phyloP scores from a whole-genome alignment of 2,113 vertebrate genomes.

The Loxodonta africana region DNA sequence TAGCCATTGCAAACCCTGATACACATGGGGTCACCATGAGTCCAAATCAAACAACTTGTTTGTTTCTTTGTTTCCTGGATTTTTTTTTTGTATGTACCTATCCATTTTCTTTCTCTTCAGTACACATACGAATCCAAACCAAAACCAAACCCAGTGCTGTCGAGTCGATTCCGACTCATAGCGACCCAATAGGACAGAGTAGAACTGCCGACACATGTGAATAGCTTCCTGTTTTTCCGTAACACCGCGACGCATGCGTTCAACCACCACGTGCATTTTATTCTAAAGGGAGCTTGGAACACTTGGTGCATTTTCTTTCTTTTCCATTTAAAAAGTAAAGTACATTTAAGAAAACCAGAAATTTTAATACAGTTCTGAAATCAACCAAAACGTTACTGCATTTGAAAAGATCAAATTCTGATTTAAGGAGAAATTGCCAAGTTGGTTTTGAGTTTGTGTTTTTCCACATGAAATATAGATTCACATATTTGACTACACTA shows the following conservation, averaged over 20 bases:
- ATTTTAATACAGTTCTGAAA: conserved; percentile 13
- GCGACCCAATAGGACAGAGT: too few species aligned
- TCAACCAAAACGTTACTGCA: conserved; percentile 25
- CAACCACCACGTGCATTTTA: neutral
- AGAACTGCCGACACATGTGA: neutral
- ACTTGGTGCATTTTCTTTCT: conserved; percentile 10
- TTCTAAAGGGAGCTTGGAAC: neutral
- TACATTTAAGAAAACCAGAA: conserved; percentile 41
- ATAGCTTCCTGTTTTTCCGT: neutral
- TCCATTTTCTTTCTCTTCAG: neutral
- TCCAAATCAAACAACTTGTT: neutral
- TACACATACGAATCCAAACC: neutral
- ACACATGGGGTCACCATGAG: neutral
- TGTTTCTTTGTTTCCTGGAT: neutral
- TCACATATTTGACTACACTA: neutral
- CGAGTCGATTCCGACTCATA: too few species aligned
- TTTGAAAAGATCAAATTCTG: conserved; percentile 52
- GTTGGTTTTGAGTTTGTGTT: conserved; percentile 55
- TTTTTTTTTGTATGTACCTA: neutral
- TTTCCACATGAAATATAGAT: neutral
- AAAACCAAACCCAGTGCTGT: too few species aligned
- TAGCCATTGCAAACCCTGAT: neutral
- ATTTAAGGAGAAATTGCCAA: conserved; percentile 1
- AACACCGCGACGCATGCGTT: neutral
- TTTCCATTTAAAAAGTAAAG: conserved; percentile 49